Conservation (phyloP, 1,140 invertebrate genomes). For the Bombus turneri region DNA sequence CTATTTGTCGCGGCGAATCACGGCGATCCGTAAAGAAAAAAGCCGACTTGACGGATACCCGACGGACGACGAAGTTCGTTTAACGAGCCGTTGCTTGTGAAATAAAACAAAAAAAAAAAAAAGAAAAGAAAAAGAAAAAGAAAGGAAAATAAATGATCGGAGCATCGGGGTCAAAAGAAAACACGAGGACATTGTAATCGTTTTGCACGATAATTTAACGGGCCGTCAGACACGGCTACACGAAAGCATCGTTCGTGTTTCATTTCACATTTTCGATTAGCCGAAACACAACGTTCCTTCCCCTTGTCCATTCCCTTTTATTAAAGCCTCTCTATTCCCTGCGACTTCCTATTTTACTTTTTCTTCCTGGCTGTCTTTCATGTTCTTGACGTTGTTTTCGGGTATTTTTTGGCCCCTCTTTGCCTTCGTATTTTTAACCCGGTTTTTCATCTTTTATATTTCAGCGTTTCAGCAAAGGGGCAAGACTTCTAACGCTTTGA, state of each 20-base stretch:
- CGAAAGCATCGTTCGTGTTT: conserved; percentile 42
- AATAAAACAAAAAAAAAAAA: background rate
- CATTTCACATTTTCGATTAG: conserved; percentile 68
- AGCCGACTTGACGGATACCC: conserved; percentile 23
- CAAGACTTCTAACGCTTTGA: no score
- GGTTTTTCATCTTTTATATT: no score
- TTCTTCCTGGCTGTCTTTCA: background rate
- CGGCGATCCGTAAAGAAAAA: background rate
- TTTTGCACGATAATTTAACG: conserved; percentile 66
- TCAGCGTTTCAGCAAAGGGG: no score
- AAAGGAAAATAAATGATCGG: background rate
- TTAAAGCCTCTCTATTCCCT: conserved; percentile 58
- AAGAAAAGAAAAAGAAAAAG: background rate
- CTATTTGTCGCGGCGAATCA: conserved; percentile 40
- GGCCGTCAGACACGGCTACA: conserved; percentile 43
- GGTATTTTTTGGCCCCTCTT: background rate
- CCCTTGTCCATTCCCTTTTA: conserved; percentile 23
- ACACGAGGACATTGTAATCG: conserved; percentile 50
- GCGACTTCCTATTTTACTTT: background rate
- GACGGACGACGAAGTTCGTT: conserved; percentile 12
- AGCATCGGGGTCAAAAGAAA: conserved; percentile 21
- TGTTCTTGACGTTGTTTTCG: background rate
- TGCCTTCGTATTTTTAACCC: no score
- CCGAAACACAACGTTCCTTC: conserved; percentile 50
- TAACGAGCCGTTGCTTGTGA: conserved; percentile 40